Conservation (phyloP, 2,888 invertebrate genomes). For the Drepanosiphum platanoidis region DNA sequence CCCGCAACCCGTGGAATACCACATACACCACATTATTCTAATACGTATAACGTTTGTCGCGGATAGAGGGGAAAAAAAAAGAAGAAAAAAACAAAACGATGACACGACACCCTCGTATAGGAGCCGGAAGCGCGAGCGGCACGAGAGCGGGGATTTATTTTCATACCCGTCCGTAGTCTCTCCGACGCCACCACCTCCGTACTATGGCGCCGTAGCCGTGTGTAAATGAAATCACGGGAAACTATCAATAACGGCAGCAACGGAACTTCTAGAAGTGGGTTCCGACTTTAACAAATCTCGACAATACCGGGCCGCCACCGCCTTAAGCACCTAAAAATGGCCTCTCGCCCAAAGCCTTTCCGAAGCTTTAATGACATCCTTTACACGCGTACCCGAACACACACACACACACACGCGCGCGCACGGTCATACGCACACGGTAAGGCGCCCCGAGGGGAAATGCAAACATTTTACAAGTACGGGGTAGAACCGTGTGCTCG, state of each 20-base stretch:
- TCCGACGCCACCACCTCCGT: background rate
- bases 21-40: too few relatives aligned
- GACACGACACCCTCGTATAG: too few relatives aligned
- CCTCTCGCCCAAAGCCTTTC: background rate
- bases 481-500: background rate
- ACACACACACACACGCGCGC: background rate
- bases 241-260: background rate
- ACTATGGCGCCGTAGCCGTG: too few relatives aligned
- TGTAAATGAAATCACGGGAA: slow-evolving; percentile 6
- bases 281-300: slow-evolving; percentile 26
- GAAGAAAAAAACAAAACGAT: too few relatives aligned
- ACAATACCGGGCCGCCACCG: background rate
- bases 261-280: background rate
- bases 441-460: background rate
- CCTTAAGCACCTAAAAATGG: background rate
- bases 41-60: too few relatives aligned
- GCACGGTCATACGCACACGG: background rate
- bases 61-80: too few relatives aligned
- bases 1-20: too few relatives aligned
- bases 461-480: background rate
- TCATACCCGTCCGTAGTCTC: too few relatives aligned
- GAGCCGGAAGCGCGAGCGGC: too few relatives aligned
- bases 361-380: background rate
- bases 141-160: too few relatives aligned
- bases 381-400: background rate